These are phyloP conservation scores for Anagyrus pseudococci DNA, from an alignment of 2,888 invertebrate genomes.

Conservation along the genomic window DNA sequence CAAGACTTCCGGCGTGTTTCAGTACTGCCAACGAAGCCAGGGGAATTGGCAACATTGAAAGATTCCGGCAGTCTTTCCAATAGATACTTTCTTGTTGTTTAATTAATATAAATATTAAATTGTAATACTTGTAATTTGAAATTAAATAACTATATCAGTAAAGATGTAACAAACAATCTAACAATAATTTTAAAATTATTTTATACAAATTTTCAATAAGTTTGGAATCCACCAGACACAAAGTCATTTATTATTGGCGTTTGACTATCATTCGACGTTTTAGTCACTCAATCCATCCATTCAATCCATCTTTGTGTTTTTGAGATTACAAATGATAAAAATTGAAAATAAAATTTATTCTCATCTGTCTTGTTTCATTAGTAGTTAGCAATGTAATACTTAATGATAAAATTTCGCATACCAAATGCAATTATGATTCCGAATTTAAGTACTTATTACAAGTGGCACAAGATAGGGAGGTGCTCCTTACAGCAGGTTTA, in stretches of 20 bases:
- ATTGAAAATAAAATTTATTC: too few relatives aligned
- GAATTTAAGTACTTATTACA: slow-evolving; percentile 60
- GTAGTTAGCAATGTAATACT: neutral
- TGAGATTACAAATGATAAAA: slow-evolving; percentile 51
- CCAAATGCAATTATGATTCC: slow-evolving; percentile 55
- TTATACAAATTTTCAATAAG: slow-evolving; percentile 1
- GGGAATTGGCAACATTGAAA: too few relatives aligned
- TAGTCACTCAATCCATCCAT: slow-evolving; percentile 45
- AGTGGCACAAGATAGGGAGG: slow-evolving; percentile 49
- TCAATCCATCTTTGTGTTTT: slow-evolving; percentile 56
- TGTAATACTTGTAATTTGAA: too few relatives aligned
- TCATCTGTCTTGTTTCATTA: too few relatives aligned
- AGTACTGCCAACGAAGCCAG: too few relatives aligned
- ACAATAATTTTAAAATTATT: too few relatives aligned
- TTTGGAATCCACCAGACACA: slow-evolving; percentile 50
- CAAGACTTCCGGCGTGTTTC: too few relatives aligned
- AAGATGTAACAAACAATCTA: too few relatives aligned
- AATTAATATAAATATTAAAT: too few relatives aligned
- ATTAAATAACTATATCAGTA: too few relatives aligned
- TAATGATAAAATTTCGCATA: slow-evolving; percentile 39
- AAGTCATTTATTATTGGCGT: slow-evolving; percentile 49
- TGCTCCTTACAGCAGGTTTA: slow-evolving; percentile 40
- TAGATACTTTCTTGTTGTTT: too few relatives aligned
- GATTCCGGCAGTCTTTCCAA: too few relatives aligned
- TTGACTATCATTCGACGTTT: slow-evolving; percentile 32